Evolutionary conservation across 2,888 invertebrate genomes (phyloP).

Genomic region (Himalopsyche kuldschensis): DNA sequence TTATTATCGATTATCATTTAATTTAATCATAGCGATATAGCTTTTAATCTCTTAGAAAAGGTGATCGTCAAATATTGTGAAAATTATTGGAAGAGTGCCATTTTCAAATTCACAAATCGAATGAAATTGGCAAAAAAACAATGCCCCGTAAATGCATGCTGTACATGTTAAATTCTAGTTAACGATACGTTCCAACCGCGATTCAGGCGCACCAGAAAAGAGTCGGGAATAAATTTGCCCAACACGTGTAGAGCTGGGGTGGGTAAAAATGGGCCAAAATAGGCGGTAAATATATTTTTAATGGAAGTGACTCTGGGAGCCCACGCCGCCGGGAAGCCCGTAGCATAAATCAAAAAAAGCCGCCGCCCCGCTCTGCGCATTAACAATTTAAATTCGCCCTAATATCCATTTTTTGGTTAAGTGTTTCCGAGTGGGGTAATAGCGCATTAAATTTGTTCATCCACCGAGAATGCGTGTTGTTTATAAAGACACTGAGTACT

Average conservation of each 20-base stretch:
- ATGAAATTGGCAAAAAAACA: not conserved
- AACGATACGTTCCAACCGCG: conserved; percentile 5
- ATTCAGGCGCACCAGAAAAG: not conserved
- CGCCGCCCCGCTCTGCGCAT: conserved; percentile 11
- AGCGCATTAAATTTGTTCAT: conserved; percentile 25
- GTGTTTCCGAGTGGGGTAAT: conserved; percentile 32
- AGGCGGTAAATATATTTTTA: conserved; percentile 31
- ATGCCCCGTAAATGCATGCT: not conserved
- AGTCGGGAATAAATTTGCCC: conserved; percentile 1
- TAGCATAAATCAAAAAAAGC: conserved; percentile 25
- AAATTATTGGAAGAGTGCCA: not conserved
- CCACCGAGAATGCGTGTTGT: conserved; percentile 10
- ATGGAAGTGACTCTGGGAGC: conserved; percentile 22
- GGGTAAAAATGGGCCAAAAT: conserved; percentile 5
- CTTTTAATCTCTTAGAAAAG: no score
- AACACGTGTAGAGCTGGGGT: conserved; percentile 14
- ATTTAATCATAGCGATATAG: no score
- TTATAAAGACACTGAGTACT: not conserved
- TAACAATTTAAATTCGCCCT: conserved; percentile 32
- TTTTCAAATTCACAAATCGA: not conserved
- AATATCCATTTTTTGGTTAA: conserved; percentile 33
- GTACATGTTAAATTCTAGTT: conserved; percentile 3
- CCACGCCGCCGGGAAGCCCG: not conserved
- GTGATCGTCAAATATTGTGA: no score
- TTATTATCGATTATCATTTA: no score